Conservation (phyloP, 35 echinoderm and acorn worm genomes). For the Heliocidaris erythrogramma region DNA sequence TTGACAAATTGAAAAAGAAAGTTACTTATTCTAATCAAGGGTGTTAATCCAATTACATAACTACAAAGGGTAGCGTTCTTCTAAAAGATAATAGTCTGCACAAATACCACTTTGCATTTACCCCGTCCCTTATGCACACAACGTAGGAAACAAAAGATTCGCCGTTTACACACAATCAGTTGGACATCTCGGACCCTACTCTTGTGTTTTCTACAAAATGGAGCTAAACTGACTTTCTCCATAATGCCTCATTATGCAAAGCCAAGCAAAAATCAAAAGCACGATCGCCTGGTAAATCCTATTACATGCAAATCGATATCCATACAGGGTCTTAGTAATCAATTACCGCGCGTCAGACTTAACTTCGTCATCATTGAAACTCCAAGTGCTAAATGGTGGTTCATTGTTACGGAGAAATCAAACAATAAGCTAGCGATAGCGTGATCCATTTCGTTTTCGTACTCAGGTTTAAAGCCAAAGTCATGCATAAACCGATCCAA, state of each 20-base stretch:
- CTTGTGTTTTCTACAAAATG: background rate
- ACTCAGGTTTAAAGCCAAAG: too few species aligned
- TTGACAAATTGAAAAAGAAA: too few species aligned
- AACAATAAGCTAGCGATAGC: too few species aligned
- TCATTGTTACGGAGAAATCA: too few species aligned
- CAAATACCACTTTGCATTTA: too few species aligned
- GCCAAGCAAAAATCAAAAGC: background rate
- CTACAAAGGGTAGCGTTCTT: too few species aligned
- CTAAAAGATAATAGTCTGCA: too few species aligned
- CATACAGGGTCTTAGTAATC: background rate
- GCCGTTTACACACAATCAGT: background rate
- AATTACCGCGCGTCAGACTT: background rate
- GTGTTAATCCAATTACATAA: too few species aligned
- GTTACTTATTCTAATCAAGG: too few species aligned
- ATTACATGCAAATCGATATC: background rate
- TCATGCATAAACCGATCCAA: too few species aligned
- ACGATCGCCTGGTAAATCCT: background rate
- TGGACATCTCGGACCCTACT: background rate
- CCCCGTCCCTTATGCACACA: background rate
- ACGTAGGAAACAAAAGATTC: background rate
- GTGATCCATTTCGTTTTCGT: too few species aligned
- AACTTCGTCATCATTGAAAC: background rate
- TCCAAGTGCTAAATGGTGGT: too few species aligned
- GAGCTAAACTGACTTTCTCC: background rate
- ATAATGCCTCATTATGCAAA: background rate